Base-by-base conservation (phyloP, 2,797 vertebrate genomes). In the Momotus momota region DNA sequence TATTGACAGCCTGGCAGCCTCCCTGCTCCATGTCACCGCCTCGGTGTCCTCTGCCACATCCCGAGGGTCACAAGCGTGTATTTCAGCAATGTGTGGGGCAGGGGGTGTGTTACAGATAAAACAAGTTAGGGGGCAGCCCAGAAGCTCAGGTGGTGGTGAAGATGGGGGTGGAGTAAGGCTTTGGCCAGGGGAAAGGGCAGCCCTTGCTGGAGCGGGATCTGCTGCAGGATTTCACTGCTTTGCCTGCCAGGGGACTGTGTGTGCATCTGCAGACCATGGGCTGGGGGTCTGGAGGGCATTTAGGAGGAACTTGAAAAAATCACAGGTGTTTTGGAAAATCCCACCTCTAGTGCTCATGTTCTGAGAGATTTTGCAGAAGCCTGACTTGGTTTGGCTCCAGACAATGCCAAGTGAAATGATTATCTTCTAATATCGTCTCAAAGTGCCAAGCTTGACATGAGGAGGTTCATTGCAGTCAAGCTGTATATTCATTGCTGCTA, bases 181-280 rank as follows among this genome's bases (percentile, higher is more conserved):
- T 17, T 12, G 16, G 41, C 19, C 0, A 2, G 40, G n/a, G 22
- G 17, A 52, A 29, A 29, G 58, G 17, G 22, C 45, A 19, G 51
- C 45, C 48, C 33, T 26, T n/a, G 48, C 43, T 48, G 9, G 2
- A 20, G 18, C 26, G 7, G 23, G 35, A 7, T n/a, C 2, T 3
- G 1, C 8, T 6, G 60, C 22, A 22, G 52, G 4, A n/a, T 75
- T 65, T 26, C 15, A 4, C 33, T 4, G 7, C 51, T 69, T 14
- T 35, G 21, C 14, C 0, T 55, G 43, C 35, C 27, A 12, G 35
- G 5, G 7, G 12, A 3, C 31, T 3, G 31, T 31, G 52, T 1
- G 0, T 46, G 67, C 12, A 6, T 23, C 52, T 79, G 52, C 9
- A 17, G 46, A 14, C 22, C 9, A 2, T 0, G 3, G 55, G 38